Conservation (phyloP, 2,113 vertebrate genomes). For the Aleadryas rufinucha region DNA sequence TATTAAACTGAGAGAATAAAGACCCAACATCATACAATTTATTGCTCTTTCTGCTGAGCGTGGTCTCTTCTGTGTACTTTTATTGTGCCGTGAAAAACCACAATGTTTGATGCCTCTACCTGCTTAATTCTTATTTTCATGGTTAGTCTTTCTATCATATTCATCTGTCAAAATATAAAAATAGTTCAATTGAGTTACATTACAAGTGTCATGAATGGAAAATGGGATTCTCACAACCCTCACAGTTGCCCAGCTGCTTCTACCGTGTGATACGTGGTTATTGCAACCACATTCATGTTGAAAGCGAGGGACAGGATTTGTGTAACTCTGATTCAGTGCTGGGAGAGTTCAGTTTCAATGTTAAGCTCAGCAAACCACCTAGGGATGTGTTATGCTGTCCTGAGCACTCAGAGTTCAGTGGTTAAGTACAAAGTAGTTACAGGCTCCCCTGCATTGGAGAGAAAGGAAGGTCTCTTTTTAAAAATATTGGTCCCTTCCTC, state of each 20-base stretch:
- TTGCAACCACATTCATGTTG: neutral
- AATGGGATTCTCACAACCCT: neutral
- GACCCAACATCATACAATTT: neutral
- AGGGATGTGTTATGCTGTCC: neutral
- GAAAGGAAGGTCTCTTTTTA: neutral
- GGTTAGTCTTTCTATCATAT: neutral
- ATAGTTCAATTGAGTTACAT: neutral
- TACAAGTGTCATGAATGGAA: neutral
- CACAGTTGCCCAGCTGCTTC: neutral
- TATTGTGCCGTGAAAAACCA: neutral
- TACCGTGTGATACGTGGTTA: neutral
- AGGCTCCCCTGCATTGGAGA: neutral
- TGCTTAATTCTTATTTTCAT: neutral
- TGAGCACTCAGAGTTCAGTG: neutral
- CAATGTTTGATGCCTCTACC: neutral
- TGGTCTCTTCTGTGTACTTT: neutral
- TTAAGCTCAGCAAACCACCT: neutral
- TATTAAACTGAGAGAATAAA: neutral
- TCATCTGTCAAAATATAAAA: neutral
- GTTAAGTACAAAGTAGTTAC: neutral
- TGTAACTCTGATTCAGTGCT: neutral
- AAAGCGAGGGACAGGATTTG: neutral
- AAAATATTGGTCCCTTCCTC: neutral
- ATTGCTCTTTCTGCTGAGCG: neutral
- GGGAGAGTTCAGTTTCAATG: accelerated